Conservation (phyloP, 2,797 vertebrate species). For the Poliocrania exsul region DNA sequence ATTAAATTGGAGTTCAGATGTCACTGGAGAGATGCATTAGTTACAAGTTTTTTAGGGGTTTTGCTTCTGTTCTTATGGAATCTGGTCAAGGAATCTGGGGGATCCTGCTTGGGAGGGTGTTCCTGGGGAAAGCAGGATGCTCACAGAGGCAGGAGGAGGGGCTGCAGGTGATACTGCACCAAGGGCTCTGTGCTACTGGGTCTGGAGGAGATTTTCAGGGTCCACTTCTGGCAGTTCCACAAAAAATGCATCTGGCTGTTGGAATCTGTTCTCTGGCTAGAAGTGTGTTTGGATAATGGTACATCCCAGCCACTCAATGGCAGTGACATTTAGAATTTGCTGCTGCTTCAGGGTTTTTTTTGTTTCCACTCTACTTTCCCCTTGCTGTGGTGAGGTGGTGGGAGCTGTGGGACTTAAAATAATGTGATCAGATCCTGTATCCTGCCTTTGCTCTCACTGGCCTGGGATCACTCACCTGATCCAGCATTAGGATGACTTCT, state of each 20-base stretch:
- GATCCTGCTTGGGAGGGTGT: background rate
- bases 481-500: background rate
- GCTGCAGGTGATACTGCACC: fast-evolving
- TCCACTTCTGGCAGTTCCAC: background rate
- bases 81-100: background rate
- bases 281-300: background rate
- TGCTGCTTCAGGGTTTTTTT: background rate
- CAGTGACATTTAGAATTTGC: background rate
- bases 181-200: background rate
- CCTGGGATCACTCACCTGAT: background rate
- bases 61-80: background rate
- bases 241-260: background rate
- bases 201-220: background rate
- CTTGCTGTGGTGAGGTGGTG: fast-evolving
- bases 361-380: background rate
- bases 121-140: background rate
- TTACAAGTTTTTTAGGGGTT: constrained; percentile 41
- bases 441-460: background rate
- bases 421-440: background rate
- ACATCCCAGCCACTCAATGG: background rate
- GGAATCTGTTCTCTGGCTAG: background rate
- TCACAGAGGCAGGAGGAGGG: fast-evolving
- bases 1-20: constrained; percentile 76
- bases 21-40: constrained; percentile 59
- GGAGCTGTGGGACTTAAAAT: background rate